Conservation (phyloP, 2,113 vertebrate genomes). For the Dromiciops gliroides region DNA sequence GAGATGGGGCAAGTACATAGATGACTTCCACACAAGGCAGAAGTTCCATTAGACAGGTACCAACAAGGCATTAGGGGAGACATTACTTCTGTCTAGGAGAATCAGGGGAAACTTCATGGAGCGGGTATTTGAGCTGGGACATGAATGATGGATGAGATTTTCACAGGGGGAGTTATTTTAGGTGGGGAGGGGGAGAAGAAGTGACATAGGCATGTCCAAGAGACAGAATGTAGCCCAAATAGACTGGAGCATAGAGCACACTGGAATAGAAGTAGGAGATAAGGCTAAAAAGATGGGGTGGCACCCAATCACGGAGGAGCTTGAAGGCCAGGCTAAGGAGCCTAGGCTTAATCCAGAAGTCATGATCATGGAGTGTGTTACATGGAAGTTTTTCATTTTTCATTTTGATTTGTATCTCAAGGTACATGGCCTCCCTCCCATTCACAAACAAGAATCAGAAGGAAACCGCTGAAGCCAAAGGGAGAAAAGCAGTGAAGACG, state of each 20-base stretch:
- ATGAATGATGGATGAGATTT: background rate
- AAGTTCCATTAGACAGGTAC: background rate
- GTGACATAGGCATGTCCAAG: background rate
- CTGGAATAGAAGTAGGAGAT: background rate
- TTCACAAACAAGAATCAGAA: conserved; percentile 83
- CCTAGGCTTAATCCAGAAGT: background rate
- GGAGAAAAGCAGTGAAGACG: conserved; percentile 82
- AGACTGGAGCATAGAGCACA: background rate
- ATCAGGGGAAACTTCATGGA: background rate
- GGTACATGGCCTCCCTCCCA: conserved; percentile 84
- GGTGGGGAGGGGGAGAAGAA: background rate
- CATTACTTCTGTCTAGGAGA: background rate
- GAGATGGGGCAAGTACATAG: background rate
- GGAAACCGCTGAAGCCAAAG: conserved; percentile 86
- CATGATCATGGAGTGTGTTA: background rate
- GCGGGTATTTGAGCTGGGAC: background rate
- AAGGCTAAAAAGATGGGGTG: background rate
- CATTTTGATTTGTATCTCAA: conserved; percentile 72
- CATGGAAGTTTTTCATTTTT: conserved; percentile 15
- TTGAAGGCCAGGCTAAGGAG: background rate
- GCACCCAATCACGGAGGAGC: background rate
- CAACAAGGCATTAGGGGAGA: background rate
- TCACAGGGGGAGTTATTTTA: background rate
- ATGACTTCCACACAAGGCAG: background rate
- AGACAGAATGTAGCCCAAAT: background rate